Conservation (phyloP, 2,113 vertebrate species). For the Regulus satrapa region DNA sequence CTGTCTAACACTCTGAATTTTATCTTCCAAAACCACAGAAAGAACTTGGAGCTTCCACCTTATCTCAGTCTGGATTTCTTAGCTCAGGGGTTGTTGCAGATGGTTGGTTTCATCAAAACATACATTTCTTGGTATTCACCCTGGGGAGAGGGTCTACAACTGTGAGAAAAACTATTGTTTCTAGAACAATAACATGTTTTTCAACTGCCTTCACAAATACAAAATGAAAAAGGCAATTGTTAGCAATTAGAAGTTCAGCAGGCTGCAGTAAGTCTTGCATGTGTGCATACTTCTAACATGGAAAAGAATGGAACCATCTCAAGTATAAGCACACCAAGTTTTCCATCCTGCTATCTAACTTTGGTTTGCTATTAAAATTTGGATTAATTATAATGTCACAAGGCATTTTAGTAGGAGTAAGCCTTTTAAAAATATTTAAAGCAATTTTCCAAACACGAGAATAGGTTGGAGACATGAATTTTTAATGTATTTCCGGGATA, state of each 20-base stretch:
- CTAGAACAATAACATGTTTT: neutral
- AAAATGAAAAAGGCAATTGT: neutral
- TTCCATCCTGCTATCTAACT: neutral
- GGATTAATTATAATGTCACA: neutral
- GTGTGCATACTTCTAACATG: neutral
- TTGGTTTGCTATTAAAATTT: neutral
- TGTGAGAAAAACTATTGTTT: neutral
- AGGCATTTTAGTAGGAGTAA: neutral
- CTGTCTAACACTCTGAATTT: neutral
- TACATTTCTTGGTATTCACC: neutral
- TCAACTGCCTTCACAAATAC: neutral
- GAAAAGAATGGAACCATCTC: neutral
- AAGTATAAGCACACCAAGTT: neutral
- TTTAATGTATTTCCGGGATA: neutral
- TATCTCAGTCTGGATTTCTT: constrained; percentile 9
- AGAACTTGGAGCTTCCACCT: neutral
- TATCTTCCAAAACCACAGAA: constrained; percentile 9
- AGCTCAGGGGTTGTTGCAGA: neutral
- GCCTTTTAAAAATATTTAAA: neutral
- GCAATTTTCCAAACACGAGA: neutral
- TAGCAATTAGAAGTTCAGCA: neutral
- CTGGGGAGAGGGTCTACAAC: neutral
- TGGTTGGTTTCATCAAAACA: neutral
- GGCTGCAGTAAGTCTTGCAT: neutral
- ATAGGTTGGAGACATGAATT: neutral